Evolutionary conservation across 2,797 vertebrate species (phyloP).

Genomic region (Lepilemur septentrionalis): DNA sequence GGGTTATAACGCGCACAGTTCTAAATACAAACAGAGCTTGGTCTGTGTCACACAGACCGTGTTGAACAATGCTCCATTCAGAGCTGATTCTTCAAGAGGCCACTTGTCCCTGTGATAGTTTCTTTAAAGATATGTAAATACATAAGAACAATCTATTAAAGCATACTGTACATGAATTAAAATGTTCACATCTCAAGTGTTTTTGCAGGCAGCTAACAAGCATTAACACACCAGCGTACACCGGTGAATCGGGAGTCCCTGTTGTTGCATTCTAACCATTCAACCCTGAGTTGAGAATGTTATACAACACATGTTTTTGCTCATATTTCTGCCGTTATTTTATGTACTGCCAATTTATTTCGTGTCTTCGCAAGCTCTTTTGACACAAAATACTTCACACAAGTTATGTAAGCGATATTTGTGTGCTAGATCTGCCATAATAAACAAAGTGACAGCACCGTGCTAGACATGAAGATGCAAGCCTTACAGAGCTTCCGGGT

Average conservation of each 20-base stretch:
- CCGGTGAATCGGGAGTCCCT: too few relatives aligned
- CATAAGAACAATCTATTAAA: not conserved
- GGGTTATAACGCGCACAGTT: not conserved
- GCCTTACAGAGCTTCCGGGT: not conserved
- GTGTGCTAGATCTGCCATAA: not conserved
- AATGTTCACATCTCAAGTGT: not conserved
- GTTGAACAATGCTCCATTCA: not conserved
- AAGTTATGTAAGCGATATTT: not conserved
- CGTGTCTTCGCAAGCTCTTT: constrained; percentile 37
- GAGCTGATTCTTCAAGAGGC: constrained; percentile 15
- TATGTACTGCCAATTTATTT: constrained; percentile 16
- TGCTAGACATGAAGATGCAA: not conserved
- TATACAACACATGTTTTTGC: not conserved
- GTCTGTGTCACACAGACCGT: not conserved
- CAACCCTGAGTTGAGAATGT: not conserved
- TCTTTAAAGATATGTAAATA: not conserved
- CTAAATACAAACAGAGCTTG: constrained; percentile 9
- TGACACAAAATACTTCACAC: not conserved
- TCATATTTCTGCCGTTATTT: constrained; percentile 29
- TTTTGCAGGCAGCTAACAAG: not conserved
- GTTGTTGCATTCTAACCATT: not conserved
- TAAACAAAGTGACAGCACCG: not conserved
- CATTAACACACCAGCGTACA: not conserved
- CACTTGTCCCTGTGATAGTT: not conserved
- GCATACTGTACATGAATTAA: not conserved